These are phyloP conservation scores for Amiota minor DNA, from an alignment of 2,888 invertebrate species.

Conservation along the genomic window DNA sequence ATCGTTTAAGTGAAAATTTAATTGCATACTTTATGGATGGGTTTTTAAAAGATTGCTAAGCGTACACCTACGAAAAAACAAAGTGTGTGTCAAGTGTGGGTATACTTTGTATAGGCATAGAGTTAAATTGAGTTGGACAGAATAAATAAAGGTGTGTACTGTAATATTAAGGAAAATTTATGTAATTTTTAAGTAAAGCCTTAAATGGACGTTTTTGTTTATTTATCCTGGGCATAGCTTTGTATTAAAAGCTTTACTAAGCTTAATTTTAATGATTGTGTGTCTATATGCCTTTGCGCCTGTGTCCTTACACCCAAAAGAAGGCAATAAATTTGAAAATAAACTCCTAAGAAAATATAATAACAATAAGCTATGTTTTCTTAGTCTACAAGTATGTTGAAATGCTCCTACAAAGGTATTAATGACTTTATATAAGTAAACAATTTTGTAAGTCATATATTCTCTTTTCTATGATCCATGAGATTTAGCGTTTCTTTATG, in stretches of 20 bases:
- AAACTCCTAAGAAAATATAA: conserved; percentile 24
- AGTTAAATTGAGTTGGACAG: conserved; percentile 16
- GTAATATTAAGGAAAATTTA: conserved; percentile 66
- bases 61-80: conserved; percentile 19
- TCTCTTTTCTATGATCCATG: too few relatives aligned
- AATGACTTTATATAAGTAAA: too few relatives aligned
- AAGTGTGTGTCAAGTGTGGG: not conserved
- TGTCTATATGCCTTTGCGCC: conserved; percentile 31
- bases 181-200: conserved; percentile 68
- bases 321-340: conserved; percentile 63
- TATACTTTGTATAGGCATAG: conserved; percentile 44
- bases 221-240: not conserved
- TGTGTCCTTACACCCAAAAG: conserved; percentile 56
- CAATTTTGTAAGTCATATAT: too few relatives aligned
- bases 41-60: conserved; percentile 53
- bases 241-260: conserved; percentile 30
- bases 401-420: too few relatives aligned
- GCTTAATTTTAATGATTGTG: conserved; percentile 53
- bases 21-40: conserved; percentile 72
- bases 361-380: not conserved
- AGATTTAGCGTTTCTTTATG: too few relatives aligned
- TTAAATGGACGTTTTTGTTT: conserved; percentile 43
- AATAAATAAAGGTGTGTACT: not conserved
- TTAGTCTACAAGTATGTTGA: too few relatives aligned
- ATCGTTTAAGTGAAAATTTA: conserved; percentile 73